Evolutionary conservation across 2,113 vertebrate species (phyloP).

Genomic region (Cebus imitator): DNA sequence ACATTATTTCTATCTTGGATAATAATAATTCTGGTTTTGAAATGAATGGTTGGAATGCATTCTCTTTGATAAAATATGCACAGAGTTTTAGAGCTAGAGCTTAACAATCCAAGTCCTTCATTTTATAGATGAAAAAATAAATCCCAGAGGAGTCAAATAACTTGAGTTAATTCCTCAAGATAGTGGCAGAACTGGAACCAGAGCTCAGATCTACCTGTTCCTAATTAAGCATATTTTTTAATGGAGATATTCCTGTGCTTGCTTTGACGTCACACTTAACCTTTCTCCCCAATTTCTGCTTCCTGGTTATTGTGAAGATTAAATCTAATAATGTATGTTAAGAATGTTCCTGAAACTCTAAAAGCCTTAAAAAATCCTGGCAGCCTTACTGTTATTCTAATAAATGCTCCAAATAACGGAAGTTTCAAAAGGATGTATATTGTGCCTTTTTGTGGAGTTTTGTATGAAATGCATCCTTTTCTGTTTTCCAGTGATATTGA

Average conservation of each 20-base stretch:
- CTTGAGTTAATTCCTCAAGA: constrained; percentile 29
- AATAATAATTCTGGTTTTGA: constrained; percentile 19
- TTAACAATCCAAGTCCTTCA: background rate
- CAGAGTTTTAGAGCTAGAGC: background rate
- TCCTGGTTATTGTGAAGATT: background rate
- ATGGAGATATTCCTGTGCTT: background rate
- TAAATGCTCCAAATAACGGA: constrained; percentile 1
- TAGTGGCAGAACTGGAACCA: background rate
- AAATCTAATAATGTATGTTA: background rate
- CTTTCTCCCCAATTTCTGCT: background rate
- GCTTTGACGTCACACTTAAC: background rate
- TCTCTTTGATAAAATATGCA: constrained; percentile 17
- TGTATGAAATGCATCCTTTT: background rate
- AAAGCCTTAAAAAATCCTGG: background rate
- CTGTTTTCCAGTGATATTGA: constrained; percentile 4
- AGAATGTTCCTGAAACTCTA: background rate
- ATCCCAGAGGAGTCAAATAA: background rate
- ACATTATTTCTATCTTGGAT: background rate
- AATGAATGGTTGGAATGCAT: background rate
- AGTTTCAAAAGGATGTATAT: background rate
- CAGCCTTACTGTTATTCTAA: constrained; percentile 4
- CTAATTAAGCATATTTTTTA: constrained; percentile 9
- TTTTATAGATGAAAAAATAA: constrained; percentile 45
- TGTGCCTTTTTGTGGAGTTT: background rate
- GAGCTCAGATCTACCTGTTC: background rate